Percentiles rank a stretch among this genome's conserved stretches.
phyloP scores from a whole-genome alignment of 2,113 vertebrate genomes.

The Phalacrocorax pelagicus region DNA sequence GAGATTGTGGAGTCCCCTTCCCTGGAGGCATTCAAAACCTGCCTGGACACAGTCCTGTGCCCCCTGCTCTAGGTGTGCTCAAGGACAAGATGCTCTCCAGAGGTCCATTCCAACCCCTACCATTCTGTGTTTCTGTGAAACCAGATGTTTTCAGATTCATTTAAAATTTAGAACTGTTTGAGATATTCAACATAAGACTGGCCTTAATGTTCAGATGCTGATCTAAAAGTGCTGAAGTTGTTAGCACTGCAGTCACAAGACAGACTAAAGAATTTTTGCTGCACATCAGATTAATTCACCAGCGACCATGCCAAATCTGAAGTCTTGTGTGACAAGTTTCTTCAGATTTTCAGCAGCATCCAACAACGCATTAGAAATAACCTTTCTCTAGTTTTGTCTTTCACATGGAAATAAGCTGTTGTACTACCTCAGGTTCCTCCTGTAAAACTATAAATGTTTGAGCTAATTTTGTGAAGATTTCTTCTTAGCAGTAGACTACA shows the following conservation, averaged over 20 bases:
- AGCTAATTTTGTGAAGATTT: background rate
- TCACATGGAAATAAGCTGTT: background rate
- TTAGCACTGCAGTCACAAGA: background rate
- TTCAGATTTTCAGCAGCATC: background rate
- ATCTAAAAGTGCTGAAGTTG: background rate
- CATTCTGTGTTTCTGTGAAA: too few relatives aligned
- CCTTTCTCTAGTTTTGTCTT: background rate
- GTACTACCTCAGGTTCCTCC: background rate
- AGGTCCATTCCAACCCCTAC: too few relatives aligned
- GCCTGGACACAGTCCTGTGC: too few relatives aligned
- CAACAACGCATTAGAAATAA: background rate
- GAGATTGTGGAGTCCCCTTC: too few relatives aligned
- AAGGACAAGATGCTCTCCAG: too few relatives aligned
- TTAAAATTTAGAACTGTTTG: background rate
- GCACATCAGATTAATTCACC: background rate
- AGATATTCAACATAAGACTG: background rate
- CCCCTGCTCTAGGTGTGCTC: too few relatives aligned
- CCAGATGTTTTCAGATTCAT: background rate
- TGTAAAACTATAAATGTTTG: background rate
- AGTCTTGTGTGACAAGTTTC: background rate
- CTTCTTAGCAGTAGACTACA: background rate
- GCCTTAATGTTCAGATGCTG: background rate
- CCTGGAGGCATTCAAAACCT: too few relatives aligned
- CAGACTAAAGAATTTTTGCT: background rate
- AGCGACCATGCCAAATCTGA: background rate